Conservation (phyloP, 2,797 vertebrate species). For the Chiroxiphia lanceolata region DNA sequence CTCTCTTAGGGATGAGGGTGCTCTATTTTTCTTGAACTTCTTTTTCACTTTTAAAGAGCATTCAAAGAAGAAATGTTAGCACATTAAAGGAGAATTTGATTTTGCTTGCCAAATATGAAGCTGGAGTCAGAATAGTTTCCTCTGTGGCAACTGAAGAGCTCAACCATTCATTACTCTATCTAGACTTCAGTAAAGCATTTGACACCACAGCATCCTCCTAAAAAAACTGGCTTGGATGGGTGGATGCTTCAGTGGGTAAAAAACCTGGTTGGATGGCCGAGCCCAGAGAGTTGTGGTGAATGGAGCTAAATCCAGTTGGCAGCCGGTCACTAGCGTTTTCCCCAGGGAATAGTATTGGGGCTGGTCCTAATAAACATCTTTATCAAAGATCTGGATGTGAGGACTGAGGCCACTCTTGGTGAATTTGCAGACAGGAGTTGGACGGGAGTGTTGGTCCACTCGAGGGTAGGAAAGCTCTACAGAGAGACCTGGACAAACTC, state of each 20-base stretch:
- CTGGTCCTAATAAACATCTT: not conserved
- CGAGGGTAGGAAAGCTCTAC: not conserved
- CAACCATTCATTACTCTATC: not conserved
- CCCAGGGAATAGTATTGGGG: not conserved
- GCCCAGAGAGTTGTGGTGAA: not conserved
- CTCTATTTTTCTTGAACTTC: not conserved
- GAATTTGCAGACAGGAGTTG: not conserved
- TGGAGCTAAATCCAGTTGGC: not conserved
- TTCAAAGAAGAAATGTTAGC: not conserved
- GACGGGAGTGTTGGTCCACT: not conserved
- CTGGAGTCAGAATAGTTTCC: not conserved
- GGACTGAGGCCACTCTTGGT: not conserved
- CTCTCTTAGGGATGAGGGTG: not conserved
- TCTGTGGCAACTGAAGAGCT: not conserved
- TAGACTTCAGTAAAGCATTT: not conserved
- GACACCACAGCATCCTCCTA: not conserved
- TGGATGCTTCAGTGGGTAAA: not conserved
- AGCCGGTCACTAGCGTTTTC: not conserved
- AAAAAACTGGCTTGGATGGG: not conserved
- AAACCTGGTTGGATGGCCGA: not conserved
- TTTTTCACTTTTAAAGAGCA: not conserved
- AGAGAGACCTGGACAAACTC: not conserved
- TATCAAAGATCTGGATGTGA: not conserved
- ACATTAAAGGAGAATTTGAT: not conserved
- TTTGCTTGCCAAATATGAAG: not conserved